Evolutionary conservation across 2,797 vertebrate genomes (phyloP), one percentile per base, ranked within the genome.

Genomic region (Tenualosa thibaudeaui): DNA sequence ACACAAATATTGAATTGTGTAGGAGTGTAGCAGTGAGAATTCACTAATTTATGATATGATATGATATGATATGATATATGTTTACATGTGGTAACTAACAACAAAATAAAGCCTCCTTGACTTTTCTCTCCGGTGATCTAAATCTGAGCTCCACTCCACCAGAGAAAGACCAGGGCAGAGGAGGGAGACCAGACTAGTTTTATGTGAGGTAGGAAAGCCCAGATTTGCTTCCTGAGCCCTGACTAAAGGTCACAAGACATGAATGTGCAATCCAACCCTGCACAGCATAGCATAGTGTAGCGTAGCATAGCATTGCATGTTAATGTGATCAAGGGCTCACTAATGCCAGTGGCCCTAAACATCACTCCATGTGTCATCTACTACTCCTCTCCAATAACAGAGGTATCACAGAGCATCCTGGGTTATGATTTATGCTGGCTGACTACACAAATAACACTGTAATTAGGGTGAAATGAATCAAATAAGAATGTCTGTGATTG

Each of bases 201-300:
- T 65, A 65, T 65, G 60, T 65, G 24, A 12, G 9, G 60, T 56
- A 22, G n/a, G n/a, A 31, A 65, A 65, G 5, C n/a, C 24, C 9
- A 65, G 24, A 15, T 71, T 31, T 40, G 65, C 12, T 71, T 71
- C 31, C 60, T 71, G 65, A 71, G 17, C 43, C 78, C 49, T 58
- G 60, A 49, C 31, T 84, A 84, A 87, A 87, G 31, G 84, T 65
- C 86, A 85, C 43, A 85, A 31, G 68, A 54, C 24, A 82, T 37
- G 53, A 78, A 17, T 1, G 9, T 84, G 78, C 24, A 84, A 85
- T 22, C 24, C n/a, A 62, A 82, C 75, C 78, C 24, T 58, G 12
- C 49, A 43, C 22, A 65, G 49, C 7, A n/a, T 10, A 65, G 60
- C 22, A 2, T 54, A 65, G 50, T 50, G 50, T 56, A 68, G 65